A percentile compares a stretch with the other conserved stretches of the same genome.
These are phyloP conservation scores for Stichopus horrens DNA, from an alignment of 53 echinoderm and acorn worm species.

Conservation along the genomic window DNA sequence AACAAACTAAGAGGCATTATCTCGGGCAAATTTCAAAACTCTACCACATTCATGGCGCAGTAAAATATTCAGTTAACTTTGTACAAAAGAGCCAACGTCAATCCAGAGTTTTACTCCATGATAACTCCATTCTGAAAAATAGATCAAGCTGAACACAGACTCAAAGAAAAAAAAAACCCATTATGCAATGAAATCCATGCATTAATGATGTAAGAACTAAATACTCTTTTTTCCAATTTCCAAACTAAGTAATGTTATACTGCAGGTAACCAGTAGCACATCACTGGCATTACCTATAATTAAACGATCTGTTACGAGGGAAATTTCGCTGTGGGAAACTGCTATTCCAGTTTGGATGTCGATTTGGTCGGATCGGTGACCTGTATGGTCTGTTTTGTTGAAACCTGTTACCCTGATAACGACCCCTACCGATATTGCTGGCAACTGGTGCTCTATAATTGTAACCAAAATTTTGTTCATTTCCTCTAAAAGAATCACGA, in stretches of 20 bases:
- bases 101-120: too few relatives aligned
- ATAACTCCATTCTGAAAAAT: too few relatives aligned
- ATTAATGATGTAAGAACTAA: too few relatives aligned
- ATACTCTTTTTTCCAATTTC: too few relatives aligned
- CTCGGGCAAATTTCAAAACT: too few relatives aligned
- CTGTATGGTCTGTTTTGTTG: conserved; percentile 15
- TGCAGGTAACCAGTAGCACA: not conserved
- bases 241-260: not conserved
- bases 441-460: not conserved
- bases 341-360: not conserved
- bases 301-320: not conserved
- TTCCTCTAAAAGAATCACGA: not conserved
- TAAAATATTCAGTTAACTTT: too few relatives aligned
- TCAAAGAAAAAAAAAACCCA: too few relatives aligned
- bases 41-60: too few relatives aligned
- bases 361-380: not conserved
- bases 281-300: not conserved
- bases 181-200: too few relatives aligned
- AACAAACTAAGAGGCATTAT: too few relatives aligned
- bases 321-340: not conserved
- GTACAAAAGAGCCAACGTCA: too few relatives aligned
- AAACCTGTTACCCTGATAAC: not conserved
- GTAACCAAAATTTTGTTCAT: not conserved
- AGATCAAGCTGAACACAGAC: too few relatives aligned
- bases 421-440: not conserved